These are phyloP conservation scores for Neodiprion virginianus DNA, from an alignment of 1,140 invertebrate genomes.

Conservation along the genomic window DNA sequence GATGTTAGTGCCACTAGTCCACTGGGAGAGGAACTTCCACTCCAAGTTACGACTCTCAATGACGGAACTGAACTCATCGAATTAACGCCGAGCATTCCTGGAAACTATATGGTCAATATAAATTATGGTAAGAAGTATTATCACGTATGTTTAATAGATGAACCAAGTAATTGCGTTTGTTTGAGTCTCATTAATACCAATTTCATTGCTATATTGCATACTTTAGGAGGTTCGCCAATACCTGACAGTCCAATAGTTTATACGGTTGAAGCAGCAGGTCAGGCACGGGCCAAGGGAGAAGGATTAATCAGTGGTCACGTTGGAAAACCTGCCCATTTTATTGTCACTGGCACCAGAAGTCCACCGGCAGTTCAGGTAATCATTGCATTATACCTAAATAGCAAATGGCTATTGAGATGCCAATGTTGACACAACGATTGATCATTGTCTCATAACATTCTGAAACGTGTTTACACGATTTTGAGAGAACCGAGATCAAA, in stretches of 20 bases:
- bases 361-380: conserved; percentile 56
- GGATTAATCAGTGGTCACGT: conserved; percentile 67
- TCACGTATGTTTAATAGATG: conserved; percentile 60
- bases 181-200: not conserved
- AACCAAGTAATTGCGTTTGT: conserved; percentile 64
- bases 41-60: conserved; percentile 78
- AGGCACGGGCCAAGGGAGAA: conserved; percentile 69
- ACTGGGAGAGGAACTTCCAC: conserved; percentile 83
- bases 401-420: not conserved
- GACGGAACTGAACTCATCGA: conserved; percentile 81
- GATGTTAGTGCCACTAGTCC: conserved; percentile 90
- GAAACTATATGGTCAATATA: conserved; percentile 88
- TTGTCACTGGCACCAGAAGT: conserved; percentile 56
- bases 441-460: no score
- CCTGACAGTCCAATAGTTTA: conserved; percentile 62
- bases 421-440: not conserved
- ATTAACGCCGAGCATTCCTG: conserved; percentile 86
- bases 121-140: conserved; percentile 79
- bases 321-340: conserved; percentile 57
- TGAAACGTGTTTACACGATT: conserved; percentile 18
- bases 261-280: conserved; percentile 68
- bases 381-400: not conserved
- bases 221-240: conserved; percentile 62
- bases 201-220: conserved; percentile 16
- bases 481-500: conserved; percentile 34